Conservation (phyloP, 1,140 invertebrate species). For the Trissolcus basalis region DNA sequence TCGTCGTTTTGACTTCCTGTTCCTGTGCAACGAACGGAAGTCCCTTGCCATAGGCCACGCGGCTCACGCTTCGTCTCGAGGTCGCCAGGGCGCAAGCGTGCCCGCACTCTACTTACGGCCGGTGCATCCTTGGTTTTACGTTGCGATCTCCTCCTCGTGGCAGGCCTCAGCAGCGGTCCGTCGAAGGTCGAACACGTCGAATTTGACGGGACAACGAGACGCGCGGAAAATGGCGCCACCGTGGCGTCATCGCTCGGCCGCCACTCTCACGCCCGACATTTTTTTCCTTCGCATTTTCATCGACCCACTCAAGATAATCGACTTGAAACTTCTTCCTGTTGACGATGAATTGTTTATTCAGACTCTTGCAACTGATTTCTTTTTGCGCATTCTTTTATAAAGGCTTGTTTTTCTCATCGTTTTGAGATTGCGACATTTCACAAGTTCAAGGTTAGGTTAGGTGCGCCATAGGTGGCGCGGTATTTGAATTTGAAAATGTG, state of each 20-base stretch:
- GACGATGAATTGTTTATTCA: no score
- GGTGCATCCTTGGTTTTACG: conserved; percentile 59
- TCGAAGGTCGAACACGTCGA: no score
- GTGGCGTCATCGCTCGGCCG: conserved; percentile 62
- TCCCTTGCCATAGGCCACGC: conserved; percentile 73
- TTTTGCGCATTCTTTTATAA: no score
- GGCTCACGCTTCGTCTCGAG: conserved; percentile 52
- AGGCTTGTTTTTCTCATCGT: no score
- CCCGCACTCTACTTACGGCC: conserved; percentile 62
- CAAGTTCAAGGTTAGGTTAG: no score
- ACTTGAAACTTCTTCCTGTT: no score
- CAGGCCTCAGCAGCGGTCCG: conserved; percentile 46
- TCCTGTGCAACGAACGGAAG: conserved; percentile 76
- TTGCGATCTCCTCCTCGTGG: conserved; percentile 24
- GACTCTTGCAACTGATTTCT: no score
- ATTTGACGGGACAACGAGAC: conserved; percentile 64
- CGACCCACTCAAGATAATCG: no score
- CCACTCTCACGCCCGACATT: background rate
- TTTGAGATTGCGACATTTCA: no score
- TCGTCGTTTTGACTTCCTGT: conserved; percentile 75
- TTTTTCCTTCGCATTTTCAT: background rate
- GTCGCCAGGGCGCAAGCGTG: conserved; percentile 40
- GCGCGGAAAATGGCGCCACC: conserved; percentile 69
- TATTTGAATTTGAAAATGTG: no score
- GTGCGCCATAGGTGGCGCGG: no score